These are phyloP conservation scores for Noctuana brunneofusca DNA, from an alignment of 2,888 invertebrate species.

Conservation along the genomic window DNA sequence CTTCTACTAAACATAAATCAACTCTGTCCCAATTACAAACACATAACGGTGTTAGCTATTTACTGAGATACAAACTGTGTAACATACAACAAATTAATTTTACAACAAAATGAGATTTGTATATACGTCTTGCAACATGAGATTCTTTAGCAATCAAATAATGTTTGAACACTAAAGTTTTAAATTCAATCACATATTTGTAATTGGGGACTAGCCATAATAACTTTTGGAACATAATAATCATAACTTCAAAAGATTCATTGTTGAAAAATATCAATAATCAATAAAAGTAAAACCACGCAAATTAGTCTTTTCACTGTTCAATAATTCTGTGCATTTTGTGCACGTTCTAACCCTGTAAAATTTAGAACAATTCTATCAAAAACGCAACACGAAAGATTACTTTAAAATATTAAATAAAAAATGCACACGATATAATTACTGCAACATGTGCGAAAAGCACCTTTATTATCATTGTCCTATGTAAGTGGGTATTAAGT, in stretches of 20 bases:
- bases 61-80: neutral
- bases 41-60: neutral
- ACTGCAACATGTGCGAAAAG: constrained; percentile 35
- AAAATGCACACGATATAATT: constrained; percentile 23
- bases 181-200: constrained; percentile 5
- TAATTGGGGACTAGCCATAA: constrained; percentile 11
- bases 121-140: neutral
- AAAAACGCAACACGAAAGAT: constrained; percentile 15
- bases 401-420: constrained; percentile 35
- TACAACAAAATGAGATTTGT: neutral
- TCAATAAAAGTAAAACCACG: constrained; percentile 9
- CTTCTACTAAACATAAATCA: constrained; percentile 60
- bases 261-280: constrained; percentile 9
- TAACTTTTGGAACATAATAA: constrained; percentile 16
- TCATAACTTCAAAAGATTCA: constrained; percentile 9
- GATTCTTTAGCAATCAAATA: constrained; percentile 4
- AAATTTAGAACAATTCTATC: constrained; percentile 27
- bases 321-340: constrained; percentile 12
- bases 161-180: neutral
- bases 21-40: constrained; percentile 35
- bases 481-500: constrained; percentile 8
- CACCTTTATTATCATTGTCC: constrained; percentile 33
- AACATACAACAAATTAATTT: neutral
- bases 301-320: constrained; percentile 20
- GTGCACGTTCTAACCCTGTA: constrained; percentile 35